Percentiles rank a stretch among this genome's conserved stretches.
Evolutionary conservation across 2,113 vertebrate species (phyloP).

Genomic region (Fregetta grallaria): DNA sequence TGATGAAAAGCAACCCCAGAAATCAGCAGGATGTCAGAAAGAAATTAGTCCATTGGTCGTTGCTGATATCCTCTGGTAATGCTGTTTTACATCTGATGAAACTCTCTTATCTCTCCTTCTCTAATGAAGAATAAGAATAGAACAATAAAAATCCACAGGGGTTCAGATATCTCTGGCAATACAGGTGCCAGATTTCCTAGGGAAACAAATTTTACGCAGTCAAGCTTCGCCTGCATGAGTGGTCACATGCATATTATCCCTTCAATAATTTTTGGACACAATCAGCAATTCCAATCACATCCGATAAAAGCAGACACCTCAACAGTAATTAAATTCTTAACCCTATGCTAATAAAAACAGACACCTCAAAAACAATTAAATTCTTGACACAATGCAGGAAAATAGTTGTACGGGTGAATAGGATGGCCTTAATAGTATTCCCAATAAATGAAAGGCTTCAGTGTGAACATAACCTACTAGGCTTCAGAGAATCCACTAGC

Average conservation of each 20-base stretch:
- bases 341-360: not conserved
- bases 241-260: not conserved
- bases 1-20: constrained; percentile 23
- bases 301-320: not conserved
- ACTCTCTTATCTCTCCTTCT: not conserved
- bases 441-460: not conserved
- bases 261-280: not conserved
- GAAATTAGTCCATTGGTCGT: not conserved
- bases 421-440: not conserved
- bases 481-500: not conserved
- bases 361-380: not conserved
- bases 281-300: not conserved
- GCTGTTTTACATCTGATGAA: not conserved
- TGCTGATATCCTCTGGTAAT: not conserved
- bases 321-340: not conserved
- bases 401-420: not conserved
- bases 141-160: not conserved
- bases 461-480: not conserved
- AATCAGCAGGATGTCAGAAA: not conserved
- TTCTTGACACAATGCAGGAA: not conserved
- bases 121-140: not conserved
- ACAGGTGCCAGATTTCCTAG: not conserved
- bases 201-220: not conserved
- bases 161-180: not conserved
- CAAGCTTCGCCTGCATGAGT: not conserved